Conservation (phyloP, 2,113 vertebrate species). For the Poecilia latipinna region DNA sequence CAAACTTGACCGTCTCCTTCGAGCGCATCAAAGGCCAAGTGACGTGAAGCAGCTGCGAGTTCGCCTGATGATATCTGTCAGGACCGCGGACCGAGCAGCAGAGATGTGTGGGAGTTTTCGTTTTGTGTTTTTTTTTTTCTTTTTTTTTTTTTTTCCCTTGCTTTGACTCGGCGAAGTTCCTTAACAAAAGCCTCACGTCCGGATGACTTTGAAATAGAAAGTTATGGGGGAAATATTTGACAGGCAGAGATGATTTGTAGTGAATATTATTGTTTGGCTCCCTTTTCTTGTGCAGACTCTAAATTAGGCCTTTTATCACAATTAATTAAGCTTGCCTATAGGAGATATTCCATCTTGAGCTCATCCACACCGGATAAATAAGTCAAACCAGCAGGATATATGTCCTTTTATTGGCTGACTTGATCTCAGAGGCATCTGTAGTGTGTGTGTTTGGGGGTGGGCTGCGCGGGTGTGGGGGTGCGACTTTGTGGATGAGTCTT, state of each 20-base stretch:
- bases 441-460: slow-evolving; percentile 39
- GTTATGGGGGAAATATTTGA: slow-evolving; percentile 83
- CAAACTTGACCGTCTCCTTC: slow-evolving; percentile 60
- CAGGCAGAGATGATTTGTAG: slow-evolving; percentile 79
- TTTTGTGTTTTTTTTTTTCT: neutral
- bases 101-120: slow-evolving; percentile 40
- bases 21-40: slow-evolving; percentile 57
- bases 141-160: neutral
- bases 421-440: slow-evolving; percentile 81
- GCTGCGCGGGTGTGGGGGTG: slow-evolving; percentile 60
- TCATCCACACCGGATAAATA: slow-evolving; percentile 83
- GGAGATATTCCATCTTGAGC: slow-evolving; percentile 84
- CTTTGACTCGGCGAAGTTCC: slow-evolving; percentile 44
- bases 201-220: slow-evolving; percentile 78
- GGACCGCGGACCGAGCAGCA: slow-evolving; percentile 34
- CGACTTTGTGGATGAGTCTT: slow-evolving; percentile 79
- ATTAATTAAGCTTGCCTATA: slow-evolving; percentile 85
- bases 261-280: slow-evolving; percentile 81
- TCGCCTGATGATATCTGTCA: slow-evolving; percentile 46
- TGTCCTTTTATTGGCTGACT: slow-evolving; percentile 85
- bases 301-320: slow-evolving; percentile 86
- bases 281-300: slow-evolving; percentile 73
- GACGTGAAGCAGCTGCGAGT: slow-evolving; percentile 31
- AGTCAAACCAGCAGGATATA: slow-evolving; percentile 82
- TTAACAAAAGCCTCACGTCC: slow-evolving; percentile 78